Base-by-base conservation (phyloP, 2,113 vertebrate species). In the Psilopsiagon aymara region DNA sequence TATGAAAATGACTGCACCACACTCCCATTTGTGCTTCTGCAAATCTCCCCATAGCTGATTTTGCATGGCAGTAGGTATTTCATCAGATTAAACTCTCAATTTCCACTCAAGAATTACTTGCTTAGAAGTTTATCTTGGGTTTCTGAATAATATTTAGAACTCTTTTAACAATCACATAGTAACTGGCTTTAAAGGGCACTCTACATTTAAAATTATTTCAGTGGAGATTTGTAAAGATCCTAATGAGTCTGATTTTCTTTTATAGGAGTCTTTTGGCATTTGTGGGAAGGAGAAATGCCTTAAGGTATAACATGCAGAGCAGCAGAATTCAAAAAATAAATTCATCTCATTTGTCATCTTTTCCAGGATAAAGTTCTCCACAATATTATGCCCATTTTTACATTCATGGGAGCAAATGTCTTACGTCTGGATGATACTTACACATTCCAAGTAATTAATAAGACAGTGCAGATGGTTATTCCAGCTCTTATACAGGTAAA, bases 301-400 rank as follows among this genome's bases (percentile, higher is more conserved):
- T 49, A 29, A 64, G 25, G 25, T 82, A 7, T 27, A 77, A 62
- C 20, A 51, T 6, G n/a, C 18, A 52, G 31, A 69, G 33, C 44
- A 82, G 9, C 46, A 46, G 20, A 35, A 27, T 59, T 47, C 14
- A 35, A 52, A 44, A 79, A 91, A 52, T 37, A 85, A 92, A 86
- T 41, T 82, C 62, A 94, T 74, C 62, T n/a, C 6, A 91, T 88
- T 60, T 82, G 6, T 92, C 12, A 6, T 96, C 20, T 97, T 93
- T 95, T 94, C 31, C 97, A 99, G 99, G 99, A 99, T 90, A 99
- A 99, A 94, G 99, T 99, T 92, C 98, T 99, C 13, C 99, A 99
- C 96, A 99, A 99, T 91, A 99, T 99, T 94, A 99, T 99, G 99
- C 98, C 99, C 75, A 99, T 99, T 97, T 99, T 99, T 93, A 99